Evolutionary conservation across 2,888 invertebrate species (phyloP).

Genomic region (Macrosoma leucophasiata): DNA sequence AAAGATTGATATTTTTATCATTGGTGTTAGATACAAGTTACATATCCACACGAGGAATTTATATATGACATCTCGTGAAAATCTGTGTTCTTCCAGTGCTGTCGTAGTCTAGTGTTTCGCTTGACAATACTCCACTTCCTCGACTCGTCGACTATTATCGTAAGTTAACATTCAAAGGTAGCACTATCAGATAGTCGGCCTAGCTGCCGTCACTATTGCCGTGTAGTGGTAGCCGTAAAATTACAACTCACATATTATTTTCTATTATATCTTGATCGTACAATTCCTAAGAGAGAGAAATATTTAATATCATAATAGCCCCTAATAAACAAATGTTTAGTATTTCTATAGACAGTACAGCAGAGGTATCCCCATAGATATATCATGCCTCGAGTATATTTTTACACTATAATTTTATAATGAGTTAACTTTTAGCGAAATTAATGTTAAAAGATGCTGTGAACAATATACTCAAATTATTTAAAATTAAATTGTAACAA

Average conservation of each 20-base stretch:
- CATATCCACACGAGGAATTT: conserved; percentile 52
- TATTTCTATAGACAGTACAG: conserved; percentile 20
- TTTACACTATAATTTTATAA: conserved; percentile 52
- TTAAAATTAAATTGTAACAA: conserved; percentile 24
- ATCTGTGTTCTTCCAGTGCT: conserved; percentile 68
- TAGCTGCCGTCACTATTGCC: too few species aligned
- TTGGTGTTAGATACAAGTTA: conserved; percentile 59
- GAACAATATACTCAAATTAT: conserved; percentile 14
- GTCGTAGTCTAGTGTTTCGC: conserved; percentile 49
- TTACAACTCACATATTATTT: conserved; percentile 20
- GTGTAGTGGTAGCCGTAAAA: too few species aligned
- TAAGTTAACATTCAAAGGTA: conserved; percentile 16
- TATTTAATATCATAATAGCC: conserved; percentile 36
- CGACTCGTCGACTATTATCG: conserved; percentile 11
- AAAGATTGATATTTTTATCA: conserved; percentile 41
- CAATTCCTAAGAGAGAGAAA: conserved; percentile 66
- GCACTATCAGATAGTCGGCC: conserved; percentile 13
- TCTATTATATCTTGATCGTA: conserved; percentile 30
- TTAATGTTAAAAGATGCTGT: conserved; percentile 32
- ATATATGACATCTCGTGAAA: conserved; percentile 46
- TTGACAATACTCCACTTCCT: conserved; percentile 53
- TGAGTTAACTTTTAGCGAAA: conserved; percentile 30
- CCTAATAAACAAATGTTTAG: conserved; percentile 16
- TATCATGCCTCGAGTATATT: conserved; percentile 47
- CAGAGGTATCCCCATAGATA: conserved; percentile 33